A percentile compares a stretch with the other conserved stretches of the same genome.
phyloP scores from a whole-genome alignment of 2,888 invertebrate genomes.

The Rhagonycha lutea region DNA sequence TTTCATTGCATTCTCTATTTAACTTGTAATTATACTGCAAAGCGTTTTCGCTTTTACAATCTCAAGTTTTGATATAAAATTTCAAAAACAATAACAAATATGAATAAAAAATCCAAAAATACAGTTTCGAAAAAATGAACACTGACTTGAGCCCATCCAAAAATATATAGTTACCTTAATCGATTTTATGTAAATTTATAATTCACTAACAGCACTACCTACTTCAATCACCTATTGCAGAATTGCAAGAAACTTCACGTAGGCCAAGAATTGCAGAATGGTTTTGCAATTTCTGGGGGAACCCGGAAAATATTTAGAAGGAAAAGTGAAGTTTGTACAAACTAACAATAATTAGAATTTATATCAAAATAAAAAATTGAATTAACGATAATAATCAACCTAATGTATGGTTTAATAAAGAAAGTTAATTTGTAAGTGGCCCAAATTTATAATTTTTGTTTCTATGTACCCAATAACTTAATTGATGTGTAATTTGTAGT shows the following conservation, averaged over 20 bases:
- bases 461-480: background rate
- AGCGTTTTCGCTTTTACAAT: background rate
- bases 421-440: background rate
- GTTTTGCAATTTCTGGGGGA: background rate
- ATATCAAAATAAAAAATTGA: background rate
- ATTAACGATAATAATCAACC: background rate
- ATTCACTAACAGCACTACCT: background rate
- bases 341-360: background rate
- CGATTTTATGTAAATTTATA: background rate
- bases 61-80: background rate
- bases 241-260: background rate
- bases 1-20: conserved; percentile 11
- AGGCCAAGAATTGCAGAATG: background rate
- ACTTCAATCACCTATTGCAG: background rate
- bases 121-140: background rate
- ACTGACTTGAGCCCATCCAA: background rate
- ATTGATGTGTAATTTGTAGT: background rate
- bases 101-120: background rate
- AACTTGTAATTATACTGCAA: background rate
- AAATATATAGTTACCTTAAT: background rate
- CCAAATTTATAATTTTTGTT: background rate
- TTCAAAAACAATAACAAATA: background rate
- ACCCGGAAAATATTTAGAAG: background rate
- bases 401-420: background rate
- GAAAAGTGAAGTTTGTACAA: background rate